A percentile compares a stretch with the other conserved stretches of the same genome.
These are phyloP conservation scores for Bettongia penicillata DNA, from an alignment of 2,113 vertebrate genomes.

Conservation along the genomic window DNA sequence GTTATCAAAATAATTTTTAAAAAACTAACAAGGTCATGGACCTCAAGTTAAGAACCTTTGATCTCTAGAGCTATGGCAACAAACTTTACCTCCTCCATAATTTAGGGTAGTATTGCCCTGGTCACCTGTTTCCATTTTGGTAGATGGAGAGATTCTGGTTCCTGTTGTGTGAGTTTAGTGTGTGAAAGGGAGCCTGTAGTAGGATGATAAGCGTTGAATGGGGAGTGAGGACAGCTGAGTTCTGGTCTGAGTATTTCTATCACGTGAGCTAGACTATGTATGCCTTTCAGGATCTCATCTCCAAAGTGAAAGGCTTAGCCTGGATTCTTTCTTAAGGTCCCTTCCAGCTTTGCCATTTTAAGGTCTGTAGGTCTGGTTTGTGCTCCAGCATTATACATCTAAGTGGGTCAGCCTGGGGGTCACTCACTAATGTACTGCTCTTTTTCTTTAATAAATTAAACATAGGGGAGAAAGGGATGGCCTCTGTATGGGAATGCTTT, in stretches of 20 bases:
- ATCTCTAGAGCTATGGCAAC: not conserved
- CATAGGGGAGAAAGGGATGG: slow-evolving; percentile 66
- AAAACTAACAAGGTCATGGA: not conserved
- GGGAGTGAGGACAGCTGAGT: not conserved
- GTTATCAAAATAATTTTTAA: not conserved
- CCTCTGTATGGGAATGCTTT: slow-evolving; percentile 70
- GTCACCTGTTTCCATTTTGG: not conserved
- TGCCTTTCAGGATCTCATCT: not conserved
- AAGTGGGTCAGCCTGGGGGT: slow-evolving; percentile 69
- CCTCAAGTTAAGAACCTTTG: not conserved
- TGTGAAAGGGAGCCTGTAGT: not conserved
- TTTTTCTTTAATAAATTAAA: slow-evolving; percentile 76
- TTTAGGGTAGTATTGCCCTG: not conserved
- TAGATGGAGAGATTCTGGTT: not conserved
- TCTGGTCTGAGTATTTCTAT: not conserved
- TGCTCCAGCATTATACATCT: not conserved
- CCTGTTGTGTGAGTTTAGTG: not conserved
- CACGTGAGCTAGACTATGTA: not conserved
- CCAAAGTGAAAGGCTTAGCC: not conserved
- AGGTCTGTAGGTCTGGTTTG: not conserved
- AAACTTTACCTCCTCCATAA: not conserved
- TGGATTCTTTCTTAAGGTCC: not conserved
- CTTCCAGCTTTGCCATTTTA: not conserved
- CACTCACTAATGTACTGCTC: slow-evolving; percentile 69
- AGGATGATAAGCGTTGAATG: not conserved